phyloP scores from a whole-genome alignment of 1,140 invertebrate species.

The Cotesia typhae region DNA sequence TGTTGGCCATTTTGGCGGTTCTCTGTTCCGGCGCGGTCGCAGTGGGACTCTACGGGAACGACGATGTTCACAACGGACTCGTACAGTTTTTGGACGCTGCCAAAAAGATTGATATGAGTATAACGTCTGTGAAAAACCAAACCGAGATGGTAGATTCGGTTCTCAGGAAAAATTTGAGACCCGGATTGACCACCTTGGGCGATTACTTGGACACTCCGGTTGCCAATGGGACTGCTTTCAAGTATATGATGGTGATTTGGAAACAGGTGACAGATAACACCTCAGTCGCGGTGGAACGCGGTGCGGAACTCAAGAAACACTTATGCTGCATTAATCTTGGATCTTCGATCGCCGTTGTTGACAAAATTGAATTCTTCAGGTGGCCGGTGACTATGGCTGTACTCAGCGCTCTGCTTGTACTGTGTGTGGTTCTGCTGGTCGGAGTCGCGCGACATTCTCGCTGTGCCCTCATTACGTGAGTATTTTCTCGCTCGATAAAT shows the following conservation, averaged over 20 bases:
- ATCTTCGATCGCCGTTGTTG: slow-evolving; percentile 60
- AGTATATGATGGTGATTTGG: slow-evolving; percentile 72
- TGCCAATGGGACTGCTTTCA: slow-evolving; percentile 77
- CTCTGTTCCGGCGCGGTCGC: slow-evolving; percentile 81
- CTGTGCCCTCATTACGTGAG: slow-evolving; percentile 82
- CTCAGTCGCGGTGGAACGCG: slow-evolving; percentile 74
- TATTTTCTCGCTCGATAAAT: slow-evolving; percentile 31
- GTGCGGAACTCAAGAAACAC: slow-evolving; percentile 77
- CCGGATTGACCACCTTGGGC: slow-evolving; percentile 73
- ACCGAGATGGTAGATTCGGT: slow-evolving; percentile 68
- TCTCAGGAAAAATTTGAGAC: slow-evolving; percentile 73
- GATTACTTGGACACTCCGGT: slow-evolving; percentile 79
- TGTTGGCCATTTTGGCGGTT: slow-evolving; percentile 84
- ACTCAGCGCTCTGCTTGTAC: slow-evolving; percentile 78
- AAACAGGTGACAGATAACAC: slow-evolving; percentile 75
- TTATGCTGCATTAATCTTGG: slow-evolving; percentile 74
- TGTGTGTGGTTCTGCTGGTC: slow-evolving; percentile 83
- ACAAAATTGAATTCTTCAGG: slow-evolving; percentile 72
- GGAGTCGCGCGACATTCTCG: slow-evolving; percentile 84
- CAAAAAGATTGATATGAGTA: slow-evolving; percentile 78
- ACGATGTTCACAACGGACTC: slow-evolving; percentile 90
- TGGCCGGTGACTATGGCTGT: slow-evolving; percentile 84
- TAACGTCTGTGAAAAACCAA: slow-evolving; percentile 80
- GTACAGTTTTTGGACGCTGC: slow-evolving; percentile 81
- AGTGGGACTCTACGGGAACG: slow-evolving; percentile 91